Conservation (phyloP, 2,113 vertebrate genomes). For the Sinocyclocheilus anshuiensis region DNA sequence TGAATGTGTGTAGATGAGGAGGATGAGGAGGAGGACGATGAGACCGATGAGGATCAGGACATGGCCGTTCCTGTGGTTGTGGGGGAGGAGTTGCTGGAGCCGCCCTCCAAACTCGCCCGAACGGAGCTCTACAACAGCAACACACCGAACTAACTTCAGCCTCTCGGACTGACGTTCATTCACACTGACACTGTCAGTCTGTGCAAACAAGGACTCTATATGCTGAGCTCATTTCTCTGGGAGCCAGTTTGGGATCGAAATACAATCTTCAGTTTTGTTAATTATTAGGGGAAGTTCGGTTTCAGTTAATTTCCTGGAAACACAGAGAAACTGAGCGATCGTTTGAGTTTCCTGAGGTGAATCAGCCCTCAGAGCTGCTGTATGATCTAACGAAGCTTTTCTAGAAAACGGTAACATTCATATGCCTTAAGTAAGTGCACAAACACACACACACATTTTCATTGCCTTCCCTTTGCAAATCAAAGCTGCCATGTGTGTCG, state of each 20-base stretch:
- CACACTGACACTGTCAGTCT: constrained; percentile 46
- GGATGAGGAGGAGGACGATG: constrained; percentile 87
- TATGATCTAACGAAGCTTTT: background rate
- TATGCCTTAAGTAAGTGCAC: background rate
- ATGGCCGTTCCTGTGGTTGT: constrained; percentile 75
- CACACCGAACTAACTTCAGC: constrained; percentile 52
- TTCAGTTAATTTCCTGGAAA: background rate
- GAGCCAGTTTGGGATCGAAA: background rate
- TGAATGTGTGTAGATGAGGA: constrained; percentile 69
- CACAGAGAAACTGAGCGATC: background rate
- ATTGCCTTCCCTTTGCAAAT: constrained; percentile 21
- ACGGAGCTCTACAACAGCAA: constrained; percentile 66
- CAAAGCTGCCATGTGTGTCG: constrained; percentile 16
- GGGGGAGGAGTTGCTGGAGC: constrained; percentile 78
- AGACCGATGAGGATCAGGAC: constrained; percentile 87
- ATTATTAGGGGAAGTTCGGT: background rate
- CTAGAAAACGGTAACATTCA: background rate
- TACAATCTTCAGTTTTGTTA: background rate
- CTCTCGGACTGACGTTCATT: constrained; percentile 14
- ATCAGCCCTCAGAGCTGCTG: background rate
- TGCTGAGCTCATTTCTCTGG: background rate
- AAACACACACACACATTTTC: background rate
- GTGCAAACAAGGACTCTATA: background rate
- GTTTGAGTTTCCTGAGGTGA: background rate
- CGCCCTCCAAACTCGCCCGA: constrained; percentile 82